phyloP scores from a whole-genome alignment of 2,888 invertebrate genomes.

The Scaeva pyrastri region DNA sequence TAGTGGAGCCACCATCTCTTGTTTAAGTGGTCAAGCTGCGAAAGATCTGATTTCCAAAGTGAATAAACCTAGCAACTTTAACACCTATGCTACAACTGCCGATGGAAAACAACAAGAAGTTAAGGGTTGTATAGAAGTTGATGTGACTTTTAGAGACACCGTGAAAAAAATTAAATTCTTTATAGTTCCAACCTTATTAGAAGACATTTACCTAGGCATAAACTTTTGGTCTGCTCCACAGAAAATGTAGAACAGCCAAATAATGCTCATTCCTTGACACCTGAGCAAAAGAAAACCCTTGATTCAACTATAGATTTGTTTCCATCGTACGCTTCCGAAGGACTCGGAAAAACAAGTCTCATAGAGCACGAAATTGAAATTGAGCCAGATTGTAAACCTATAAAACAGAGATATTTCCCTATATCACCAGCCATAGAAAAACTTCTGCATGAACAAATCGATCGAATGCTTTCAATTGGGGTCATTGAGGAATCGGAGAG shows the following conservation, averaged over 20 bases:
- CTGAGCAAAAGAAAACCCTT: constrained; percentile 1
- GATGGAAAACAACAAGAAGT: constrained; percentile 55
- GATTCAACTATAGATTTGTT: constrained; percentile 30
- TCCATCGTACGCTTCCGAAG: constrained; percentile 52
- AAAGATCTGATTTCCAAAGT: constrained; percentile 37
- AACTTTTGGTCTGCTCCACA: constrained; percentile 49
- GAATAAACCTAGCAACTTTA: background rate
- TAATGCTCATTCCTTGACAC: constrained; percentile 2
- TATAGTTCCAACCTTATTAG: constrained; percentile 43
- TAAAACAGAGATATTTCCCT: constrained; percentile 14
- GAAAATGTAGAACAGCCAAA: background rate
- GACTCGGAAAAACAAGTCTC: constrained; percentile 60
- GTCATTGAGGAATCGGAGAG: constrained; percentile 27
- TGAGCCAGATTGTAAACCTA: constrained; percentile 1
- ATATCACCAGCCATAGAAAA: constrained; percentile 18
- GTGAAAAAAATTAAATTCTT: constrained; percentile 38
- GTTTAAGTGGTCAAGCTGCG: constrained; percentile 47
- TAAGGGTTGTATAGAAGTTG: constrained; percentile 13
- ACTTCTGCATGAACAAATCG: constrained; percentile 34
- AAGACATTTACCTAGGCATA: constrained; percentile 56
- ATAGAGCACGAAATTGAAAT: constrained; percentile 64
- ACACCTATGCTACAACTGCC: constrained; percentile 47
- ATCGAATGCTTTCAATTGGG: constrained; percentile 24
- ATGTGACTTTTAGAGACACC: constrained; percentile 24
- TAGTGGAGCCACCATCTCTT: constrained; percentile 53